Percentiles rank a stretch among this genome's conserved stretches.
Conservation (phyloP, 2,797 vertebrate genomes). For the Macroramphosus scolopax region DNA sequence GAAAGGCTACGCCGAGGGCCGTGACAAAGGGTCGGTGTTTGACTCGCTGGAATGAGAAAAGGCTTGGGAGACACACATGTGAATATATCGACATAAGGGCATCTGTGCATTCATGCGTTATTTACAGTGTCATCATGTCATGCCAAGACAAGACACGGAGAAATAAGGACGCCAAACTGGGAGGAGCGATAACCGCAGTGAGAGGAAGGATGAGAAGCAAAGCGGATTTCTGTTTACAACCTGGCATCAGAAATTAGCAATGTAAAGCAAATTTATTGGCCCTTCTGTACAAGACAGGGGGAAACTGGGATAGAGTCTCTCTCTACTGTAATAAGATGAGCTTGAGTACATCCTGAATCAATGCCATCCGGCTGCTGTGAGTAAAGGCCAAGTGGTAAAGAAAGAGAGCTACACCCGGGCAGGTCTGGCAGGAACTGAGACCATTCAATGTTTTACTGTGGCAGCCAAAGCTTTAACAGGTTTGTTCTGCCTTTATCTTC, state of each 20-base stretch:
- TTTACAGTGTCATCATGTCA: not conserved
- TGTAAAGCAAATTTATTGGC: slow-evolving; percentile 36
- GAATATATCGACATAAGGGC: not conserved
- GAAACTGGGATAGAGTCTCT: slow-evolving; percentile 13
- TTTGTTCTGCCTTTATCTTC: not conserved
- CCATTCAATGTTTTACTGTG: slow-evolving; percentile 9
- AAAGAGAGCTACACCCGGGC: slow-evolving; percentile 46
- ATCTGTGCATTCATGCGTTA: slow-evolving; percentile 6
- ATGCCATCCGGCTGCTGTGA: slow-evolving; percentile 17
- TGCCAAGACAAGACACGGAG: not conserved
- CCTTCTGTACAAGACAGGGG: slow-evolving; percentile 32
- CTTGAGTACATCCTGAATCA: slow-evolving; percentile 30
- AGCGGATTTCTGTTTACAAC: slow-evolving; percentile 33
- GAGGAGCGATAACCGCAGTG: slow-evolving; percentile 16
- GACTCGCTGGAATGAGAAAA: too few relatives aligned
- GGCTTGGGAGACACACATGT: not conserved
- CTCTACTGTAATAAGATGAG: slow-evolving; percentile 1
- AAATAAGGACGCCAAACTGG: slow-evolving; percentile 19
- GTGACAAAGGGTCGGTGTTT: too few relatives aligned
- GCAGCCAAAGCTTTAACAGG: slow-evolving; percentile 4
- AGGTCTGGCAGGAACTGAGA: slow-evolving; percentile 16
- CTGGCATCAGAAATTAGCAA: slow-evolving; percentile 28
- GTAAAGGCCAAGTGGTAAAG: slow-evolving; percentile 25
- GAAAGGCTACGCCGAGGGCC: too few relatives aligned
- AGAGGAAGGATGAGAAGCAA: slow-evolving; percentile 19